phyloP scores from a whole-genome alignment of 2,797 vertebrate species.

The Takifugu rubripes region DNA sequence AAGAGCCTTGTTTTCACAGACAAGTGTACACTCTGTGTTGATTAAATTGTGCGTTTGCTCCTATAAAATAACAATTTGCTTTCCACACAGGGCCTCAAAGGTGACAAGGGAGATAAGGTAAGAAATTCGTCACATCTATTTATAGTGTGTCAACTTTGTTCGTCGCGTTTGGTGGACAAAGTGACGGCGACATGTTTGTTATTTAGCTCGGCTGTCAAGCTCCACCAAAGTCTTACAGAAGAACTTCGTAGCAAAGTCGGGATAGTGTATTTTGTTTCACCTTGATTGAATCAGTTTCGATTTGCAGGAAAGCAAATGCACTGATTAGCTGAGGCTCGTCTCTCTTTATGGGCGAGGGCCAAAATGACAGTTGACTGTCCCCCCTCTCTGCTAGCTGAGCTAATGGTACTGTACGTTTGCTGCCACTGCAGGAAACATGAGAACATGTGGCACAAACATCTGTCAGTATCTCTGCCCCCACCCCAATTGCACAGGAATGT shows the following conservation, averaged over 20 bases:
- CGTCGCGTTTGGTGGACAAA: not conserved
- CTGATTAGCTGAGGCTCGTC: conserved; percentile 51
- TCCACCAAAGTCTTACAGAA: conserved; percentile 26
- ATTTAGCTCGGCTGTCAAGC: conserved; percentile 23
- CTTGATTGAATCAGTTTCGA: conserved; percentile 52
- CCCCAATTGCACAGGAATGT: conserved; percentile 9
- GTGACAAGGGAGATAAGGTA: conserved; percentile 70
- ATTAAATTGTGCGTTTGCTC: conserved; percentile 12
- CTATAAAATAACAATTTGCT: conserved; percentile 23
- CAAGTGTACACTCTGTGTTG: not conserved
- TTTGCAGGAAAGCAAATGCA: conserved; percentile 46
- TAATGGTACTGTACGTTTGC: conserved; percentile 19
- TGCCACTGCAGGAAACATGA: conserved; percentile 19
- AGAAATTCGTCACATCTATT: conserved; percentile 9
- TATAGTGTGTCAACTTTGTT: not conserved
- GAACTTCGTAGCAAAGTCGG: conserved; percentile 20
- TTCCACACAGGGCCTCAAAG: conserved; percentile 45
- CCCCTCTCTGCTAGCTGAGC: conserved; percentile 10
- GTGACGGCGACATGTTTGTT: conserved; percentile 16
- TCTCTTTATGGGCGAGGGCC: conserved; percentile 35
- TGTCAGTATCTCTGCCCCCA: conserved; percentile 26
- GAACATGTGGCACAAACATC: conserved; percentile 49
- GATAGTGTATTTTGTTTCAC: conserved; percentile 16
- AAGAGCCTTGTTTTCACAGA: conserved; percentile 1
- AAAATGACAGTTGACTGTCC: conserved; percentile 24